A percentile compares a stretch with the other conserved stretches of the same genome.
phyloP scores from a whole-genome alignment of 2,113 vertebrate species.

The Channa maculata region DNA sequence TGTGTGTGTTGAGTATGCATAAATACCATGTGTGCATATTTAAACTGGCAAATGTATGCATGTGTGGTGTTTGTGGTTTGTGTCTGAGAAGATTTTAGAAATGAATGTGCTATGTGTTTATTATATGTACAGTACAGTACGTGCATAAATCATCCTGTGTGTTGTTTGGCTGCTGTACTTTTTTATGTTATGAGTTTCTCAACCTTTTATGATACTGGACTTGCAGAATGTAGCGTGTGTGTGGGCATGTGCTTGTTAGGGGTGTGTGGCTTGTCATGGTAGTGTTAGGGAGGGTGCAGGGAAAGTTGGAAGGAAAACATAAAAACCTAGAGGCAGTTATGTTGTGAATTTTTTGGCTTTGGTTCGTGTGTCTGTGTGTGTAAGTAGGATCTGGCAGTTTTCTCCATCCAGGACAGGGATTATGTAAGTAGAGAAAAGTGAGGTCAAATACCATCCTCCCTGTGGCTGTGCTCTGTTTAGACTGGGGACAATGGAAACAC shows the following conservation, averaged over 20 bases:
- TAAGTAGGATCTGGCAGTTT: slow-evolving; percentile 56
- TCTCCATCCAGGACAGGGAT: slow-evolving; percentile 55
- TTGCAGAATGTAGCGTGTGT: not conserved
- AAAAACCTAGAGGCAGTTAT: slow-evolving; percentile 44
- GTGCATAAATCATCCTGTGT: not conserved
- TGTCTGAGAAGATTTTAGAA: not conserved
- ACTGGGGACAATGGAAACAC: slow-evolving; percentile 60
- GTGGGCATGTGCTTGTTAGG: slow-evolving; percentile 10
- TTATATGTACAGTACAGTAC: not conserved
- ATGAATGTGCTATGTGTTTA: not conserved
- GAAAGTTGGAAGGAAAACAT: slow-evolving; percentile 52
- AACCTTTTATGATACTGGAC: slow-evolving; percentile 7
- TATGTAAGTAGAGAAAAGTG: slow-evolving; percentile 60
- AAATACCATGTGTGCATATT: slow-evolving; percentile 46
- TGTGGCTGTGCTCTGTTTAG: slow-evolving; percentile 27
- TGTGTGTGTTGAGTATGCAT: slow-evolving; percentile 15
- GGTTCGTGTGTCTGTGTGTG: slow-evolving; percentile 22
- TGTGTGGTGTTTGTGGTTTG: slow-evolving; percentile 25
- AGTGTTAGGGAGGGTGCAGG: slow-evolving; percentile 30
- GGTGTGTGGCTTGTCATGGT: slow-evolving; percentile 38
- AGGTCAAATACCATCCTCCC: slow-evolving; percentile 51
- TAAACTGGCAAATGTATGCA: slow-evolving; percentile 22
- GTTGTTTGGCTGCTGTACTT: slow-evolving; percentile 16
- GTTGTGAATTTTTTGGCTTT: slow-evolving; percentile 42
- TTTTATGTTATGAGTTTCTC: slow-evolving; percentile 11